These are phyloP conservation scores for Syngnathus scovelli DNA, from an alignment of 2,113 vertebrate genomes.

Conservation along the genomic window DNA sequence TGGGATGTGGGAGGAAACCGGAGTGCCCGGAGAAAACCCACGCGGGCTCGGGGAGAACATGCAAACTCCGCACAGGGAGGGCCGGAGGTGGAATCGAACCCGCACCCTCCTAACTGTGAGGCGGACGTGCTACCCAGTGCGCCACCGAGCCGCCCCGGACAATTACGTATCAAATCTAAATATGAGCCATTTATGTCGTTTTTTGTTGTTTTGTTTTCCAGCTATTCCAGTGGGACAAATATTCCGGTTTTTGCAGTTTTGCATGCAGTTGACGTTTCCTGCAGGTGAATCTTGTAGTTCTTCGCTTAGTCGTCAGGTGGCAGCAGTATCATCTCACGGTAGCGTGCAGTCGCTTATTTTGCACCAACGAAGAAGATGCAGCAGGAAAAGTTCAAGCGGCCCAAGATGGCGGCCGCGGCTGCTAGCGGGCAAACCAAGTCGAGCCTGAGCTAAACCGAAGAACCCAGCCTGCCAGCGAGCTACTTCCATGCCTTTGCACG, in stretches of 20 bases:
- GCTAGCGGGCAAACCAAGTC: conserved; percentile 6
- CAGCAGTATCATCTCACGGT: background rate
- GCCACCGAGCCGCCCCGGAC: no score
- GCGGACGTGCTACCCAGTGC: no score
- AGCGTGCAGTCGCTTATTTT: background rate
- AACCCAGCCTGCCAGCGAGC: background rate
- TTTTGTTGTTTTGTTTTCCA: background rate
- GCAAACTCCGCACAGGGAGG: no score
- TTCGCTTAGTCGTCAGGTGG: background rate
- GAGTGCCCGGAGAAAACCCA: no score
- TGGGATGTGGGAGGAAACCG: no score
- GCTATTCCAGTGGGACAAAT: background rate
- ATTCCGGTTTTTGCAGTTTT: background rate
- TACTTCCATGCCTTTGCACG: background rate
- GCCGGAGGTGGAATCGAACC: no score
- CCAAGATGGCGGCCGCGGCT: conserved; percentile 58
- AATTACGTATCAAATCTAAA: no score
- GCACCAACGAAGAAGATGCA: conserved; percentile 13
- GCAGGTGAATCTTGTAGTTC: background rate
- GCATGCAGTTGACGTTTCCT: background rate
- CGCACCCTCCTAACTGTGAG: no score
- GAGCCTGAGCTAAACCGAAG: conserved; percentile 5
- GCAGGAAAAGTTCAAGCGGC: conserved; percentile 50
- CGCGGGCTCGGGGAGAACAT: no score
- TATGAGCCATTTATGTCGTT: no score